Evolutionary conservation across 23 tunicate species (phyloP).

Genomic region (Corella eumyota): DNA sequence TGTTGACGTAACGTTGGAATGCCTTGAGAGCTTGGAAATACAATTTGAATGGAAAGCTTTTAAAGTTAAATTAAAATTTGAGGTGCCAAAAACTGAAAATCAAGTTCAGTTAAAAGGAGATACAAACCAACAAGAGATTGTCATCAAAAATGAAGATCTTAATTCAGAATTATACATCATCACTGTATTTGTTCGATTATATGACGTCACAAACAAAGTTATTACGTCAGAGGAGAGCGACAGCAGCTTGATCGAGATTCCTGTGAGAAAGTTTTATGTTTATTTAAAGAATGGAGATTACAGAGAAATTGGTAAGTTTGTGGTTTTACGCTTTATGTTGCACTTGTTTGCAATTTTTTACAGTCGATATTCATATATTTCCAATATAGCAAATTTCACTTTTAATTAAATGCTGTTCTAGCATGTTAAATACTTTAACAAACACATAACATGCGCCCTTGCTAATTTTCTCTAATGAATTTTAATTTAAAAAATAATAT

Average conservation of each 20-base stretch:
- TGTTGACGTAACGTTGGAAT: background rate
- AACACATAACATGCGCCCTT: too few species aligned
- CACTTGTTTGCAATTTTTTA: too few species aligned
- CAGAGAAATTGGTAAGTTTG: constrained; percentile 1
- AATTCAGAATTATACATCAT: constrained; percentile 1
- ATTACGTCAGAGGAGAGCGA: constrained; percentile 1
- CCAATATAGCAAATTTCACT: too few species aligned
- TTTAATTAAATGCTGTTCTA: too few species aligned
- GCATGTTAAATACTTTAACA: too few species aligned
- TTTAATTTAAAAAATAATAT: background rate
- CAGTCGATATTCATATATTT: too few species aligned
- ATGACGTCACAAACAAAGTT: background rate
- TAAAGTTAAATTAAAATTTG: background rate
- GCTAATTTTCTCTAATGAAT: background rate
- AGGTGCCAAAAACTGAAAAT: background rate
- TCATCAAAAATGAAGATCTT: background rate
- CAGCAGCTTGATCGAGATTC: constrained; percentile 5
- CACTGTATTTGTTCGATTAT: background rate
- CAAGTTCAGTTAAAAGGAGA: constrained; percentile 1
- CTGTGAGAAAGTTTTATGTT: constrained; percentile 1
- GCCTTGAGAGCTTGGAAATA: background rate
- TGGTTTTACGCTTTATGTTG: too few species aligned
- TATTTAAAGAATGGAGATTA: constrained; percentile 1
- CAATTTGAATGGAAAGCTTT: constrained; percentile 3
- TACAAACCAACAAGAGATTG: constrained; percentile 3